A percentile compares a stretch with the other conserved stretches of the same genome.
These are phyloP conservation scores for Drosophila leonis DNA, from an alignment of 2,888 invertebrate genomes.

Conservation along the genomic window DNA sequence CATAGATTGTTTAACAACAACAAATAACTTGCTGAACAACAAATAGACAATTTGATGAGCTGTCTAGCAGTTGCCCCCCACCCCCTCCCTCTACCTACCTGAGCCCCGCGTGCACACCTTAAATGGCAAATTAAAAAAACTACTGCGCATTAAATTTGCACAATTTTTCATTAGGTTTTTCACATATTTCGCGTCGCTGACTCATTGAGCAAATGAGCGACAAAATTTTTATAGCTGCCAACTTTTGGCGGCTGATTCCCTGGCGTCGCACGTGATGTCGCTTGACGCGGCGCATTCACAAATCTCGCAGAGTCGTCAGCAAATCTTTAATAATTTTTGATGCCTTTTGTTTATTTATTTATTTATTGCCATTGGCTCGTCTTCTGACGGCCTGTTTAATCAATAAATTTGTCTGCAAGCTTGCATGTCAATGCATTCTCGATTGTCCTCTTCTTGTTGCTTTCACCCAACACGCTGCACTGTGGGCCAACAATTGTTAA, in stretches of 20 bases:
- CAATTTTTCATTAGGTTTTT: constrained; percentile 48
- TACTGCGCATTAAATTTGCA: constrained; percentile 67
- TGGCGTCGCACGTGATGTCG: constrained; percentile 35
- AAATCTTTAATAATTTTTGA: constrained; percentile 37
- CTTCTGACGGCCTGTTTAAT: constrained; percentile 65
- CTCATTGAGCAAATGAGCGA: constrained; percentile 32
- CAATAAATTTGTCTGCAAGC: constrained; percentile 61
- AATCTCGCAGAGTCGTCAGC: constrained; percentile 8
- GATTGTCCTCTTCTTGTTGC: constrained; percentile 35
- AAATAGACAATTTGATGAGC: constrained; percentile 30
- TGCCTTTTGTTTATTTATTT: constrained; percentile 23
- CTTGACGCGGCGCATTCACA: constrained; percentile 28
- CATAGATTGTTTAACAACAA: constrained; percentile 33
- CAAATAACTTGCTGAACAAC: constrained; percentile 27
- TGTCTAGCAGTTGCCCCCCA: neutral
- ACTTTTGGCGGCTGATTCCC: constrained; percentile 18
- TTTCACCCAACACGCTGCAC: neutral
- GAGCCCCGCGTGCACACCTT: constrained; percentile 48
- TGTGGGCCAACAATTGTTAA: neutral
- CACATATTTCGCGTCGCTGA: constrained; percentile 12
- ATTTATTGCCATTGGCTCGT: constrained; percentile 25
- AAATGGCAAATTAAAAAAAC: constrained; percentile 74
- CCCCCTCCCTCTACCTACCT: neutral
- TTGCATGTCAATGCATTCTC: constrained; percentile 74
- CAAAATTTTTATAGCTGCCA: constrained; percentile 31